A percentile compares a stretch with the other conserved stretches of the same genome.
Conservation (phyloP, 2,113 vertebrate genomes). For the Seriola dumerili region DNA sequence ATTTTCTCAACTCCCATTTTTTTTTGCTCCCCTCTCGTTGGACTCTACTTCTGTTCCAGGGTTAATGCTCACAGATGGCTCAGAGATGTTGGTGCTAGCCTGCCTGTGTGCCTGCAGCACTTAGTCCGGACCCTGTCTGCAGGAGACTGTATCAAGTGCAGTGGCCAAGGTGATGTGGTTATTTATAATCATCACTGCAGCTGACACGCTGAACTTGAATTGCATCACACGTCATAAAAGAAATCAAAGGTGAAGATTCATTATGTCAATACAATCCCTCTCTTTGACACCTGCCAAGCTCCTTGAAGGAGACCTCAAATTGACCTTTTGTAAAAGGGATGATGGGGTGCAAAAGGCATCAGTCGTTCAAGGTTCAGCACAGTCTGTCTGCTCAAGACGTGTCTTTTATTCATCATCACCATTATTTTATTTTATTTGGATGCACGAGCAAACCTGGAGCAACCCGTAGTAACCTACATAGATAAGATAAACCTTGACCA, state of each 20-base stretch:
- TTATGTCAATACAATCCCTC: background rate
- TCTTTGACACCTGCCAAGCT: constrained; percentile 1
- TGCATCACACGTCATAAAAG: constrained; percentile 48
- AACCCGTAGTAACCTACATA: background rate
- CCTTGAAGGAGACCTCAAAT: background rate
- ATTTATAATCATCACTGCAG: constrained; percentile 22
- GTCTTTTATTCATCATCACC: background rate
- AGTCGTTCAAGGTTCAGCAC: background rate
- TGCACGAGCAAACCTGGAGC: background rate
- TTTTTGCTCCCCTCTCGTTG: rapidly evolving
- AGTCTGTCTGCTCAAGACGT: background rate
- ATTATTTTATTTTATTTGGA: background rate
- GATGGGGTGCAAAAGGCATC: background rate
- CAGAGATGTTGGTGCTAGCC: background rate
- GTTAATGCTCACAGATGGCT: background rate
- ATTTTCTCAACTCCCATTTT: constrained; percentile 75
- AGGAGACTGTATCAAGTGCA: background rate
- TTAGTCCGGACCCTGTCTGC: background rate
- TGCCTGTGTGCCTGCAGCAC: background rate
- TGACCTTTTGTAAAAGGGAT: background rate
- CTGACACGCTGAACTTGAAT: constrained; percentile 1
- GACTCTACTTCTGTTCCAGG: background rate
- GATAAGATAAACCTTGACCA: constrained; percentile 35
- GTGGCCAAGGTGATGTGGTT: background rate
- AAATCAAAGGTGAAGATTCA: constrained; percentile 12